Percentiles rank a stretch among this genome's conserved stretches.
Conservation (phyloP, 53 echinoderm and acorn worm genomes). For the Temnopleurus reevesii region DNA sequence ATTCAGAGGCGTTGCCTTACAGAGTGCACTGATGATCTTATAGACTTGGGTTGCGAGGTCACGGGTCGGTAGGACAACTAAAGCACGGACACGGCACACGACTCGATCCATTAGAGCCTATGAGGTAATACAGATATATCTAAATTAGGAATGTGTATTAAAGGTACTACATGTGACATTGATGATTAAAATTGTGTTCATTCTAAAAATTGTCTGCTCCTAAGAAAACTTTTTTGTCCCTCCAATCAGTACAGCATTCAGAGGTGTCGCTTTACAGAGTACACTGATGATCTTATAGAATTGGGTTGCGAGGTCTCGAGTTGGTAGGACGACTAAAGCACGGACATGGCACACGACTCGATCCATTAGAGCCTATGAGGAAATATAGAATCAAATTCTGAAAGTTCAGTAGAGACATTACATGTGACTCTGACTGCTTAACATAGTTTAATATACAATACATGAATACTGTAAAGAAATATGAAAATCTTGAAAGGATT, state of each 20-base stretch:
- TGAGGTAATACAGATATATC: too few species aligned
- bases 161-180: too few species aligned
- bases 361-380: constrained; percentile 70
- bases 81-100: constrained; percentile 73
- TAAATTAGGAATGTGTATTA: too few species aligned
- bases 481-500: too few species aligned
- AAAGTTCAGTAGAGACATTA: too few species aligned
- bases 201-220: too few species aligned
- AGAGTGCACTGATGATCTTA: constrained; percentile 71
- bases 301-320: constrained; percentile 89
- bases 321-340: constrained; percentile 90
- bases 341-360: constrained; percentile 71
- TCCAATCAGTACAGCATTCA: constrained; percentile 76
- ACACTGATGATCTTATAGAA: constrained; percentile 75
- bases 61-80: constrained; percentile 89
- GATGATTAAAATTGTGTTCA: too few species aligned
- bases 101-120: constrained; percentile 79
- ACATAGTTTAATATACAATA: too few species aligned
- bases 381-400: too few species aligned
- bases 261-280: constrained; percentile 67
- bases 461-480: too few species aligned
- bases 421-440: too few species aligned
- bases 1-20: constrained; percentile 69
- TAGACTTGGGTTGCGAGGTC: constrained; percentile 91
- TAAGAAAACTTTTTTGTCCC: constrained; percentile 77